Evolutionary conservation across 2,797 vertebrate genomes (phyloP).

Genomic region (Lophotriccus pileatus): DNA sequence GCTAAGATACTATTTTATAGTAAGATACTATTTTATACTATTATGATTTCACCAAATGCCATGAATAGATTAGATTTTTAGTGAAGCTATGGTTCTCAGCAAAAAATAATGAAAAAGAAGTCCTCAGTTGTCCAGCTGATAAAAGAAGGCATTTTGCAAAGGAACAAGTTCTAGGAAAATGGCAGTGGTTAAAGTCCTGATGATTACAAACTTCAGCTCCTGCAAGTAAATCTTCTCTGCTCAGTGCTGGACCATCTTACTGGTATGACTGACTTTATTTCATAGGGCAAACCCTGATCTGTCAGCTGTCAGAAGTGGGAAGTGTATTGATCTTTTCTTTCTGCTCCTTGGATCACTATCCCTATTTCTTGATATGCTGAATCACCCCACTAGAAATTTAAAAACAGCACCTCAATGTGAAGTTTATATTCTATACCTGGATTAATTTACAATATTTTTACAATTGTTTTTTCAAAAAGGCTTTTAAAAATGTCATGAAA

Average conservation of each 20-base stretch:
- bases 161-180: not conserved
- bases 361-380: not conserved
- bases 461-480: not conserved
- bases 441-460: not conserved
- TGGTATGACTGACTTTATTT: not conserved
- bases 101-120: not conserved
- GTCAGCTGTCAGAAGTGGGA: not conserved
- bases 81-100: not conserved
- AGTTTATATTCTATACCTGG: not conserved
- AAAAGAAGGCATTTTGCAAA: not conserved
- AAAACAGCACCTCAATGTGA: not conserved
- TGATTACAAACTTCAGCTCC: not conserved
- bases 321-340: not conserved
- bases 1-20: not conserved
- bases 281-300: not conserved
- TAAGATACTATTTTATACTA: not conserved
- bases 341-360: not conserved
- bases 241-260: not conserved
- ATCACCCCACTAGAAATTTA: not conserved
- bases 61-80: not conserved
- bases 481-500: not conserved
- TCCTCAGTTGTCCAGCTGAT: not conserved
- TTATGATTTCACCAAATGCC: not conserved
- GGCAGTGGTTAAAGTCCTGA: not conserved
- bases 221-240: not conserved